phyloP scores from a whole-genome alignment of 2,797 vertebrate genomes.

The Sebastes itinus region DNA sequence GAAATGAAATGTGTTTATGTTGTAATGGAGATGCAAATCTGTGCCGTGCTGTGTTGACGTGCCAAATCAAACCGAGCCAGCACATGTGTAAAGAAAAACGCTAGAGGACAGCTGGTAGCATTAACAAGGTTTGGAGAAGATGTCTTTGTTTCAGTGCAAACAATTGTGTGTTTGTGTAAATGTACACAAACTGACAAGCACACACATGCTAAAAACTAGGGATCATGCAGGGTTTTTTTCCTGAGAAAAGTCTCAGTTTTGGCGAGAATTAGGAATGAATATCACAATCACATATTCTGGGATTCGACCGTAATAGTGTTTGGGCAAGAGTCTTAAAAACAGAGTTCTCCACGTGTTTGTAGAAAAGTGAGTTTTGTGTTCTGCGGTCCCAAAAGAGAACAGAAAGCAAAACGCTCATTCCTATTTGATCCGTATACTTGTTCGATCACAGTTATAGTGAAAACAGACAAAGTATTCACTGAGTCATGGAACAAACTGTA shows the following conservation, averaged over 20 bases:
- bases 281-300: neutral
- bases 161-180: too few species aligned
- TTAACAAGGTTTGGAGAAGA: neutral
- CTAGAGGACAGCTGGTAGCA: too few species aligned
- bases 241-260: too few species aligned
- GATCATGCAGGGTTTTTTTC: too few species aligned
- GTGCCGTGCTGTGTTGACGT: too few species aligned
- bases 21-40: too few species aligned
- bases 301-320: neutral
- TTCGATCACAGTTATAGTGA: constrained; percentile 16
- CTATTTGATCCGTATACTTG: neutral
- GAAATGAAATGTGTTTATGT: too few species aligned
- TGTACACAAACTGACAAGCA: too few species aligned
- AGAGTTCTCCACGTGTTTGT: neutral
- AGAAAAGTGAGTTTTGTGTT: neutral
- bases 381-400: neutral
- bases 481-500: constrained; percentile 47
- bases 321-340: neutral
- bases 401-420: neutral
- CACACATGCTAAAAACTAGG: too few species aligned
- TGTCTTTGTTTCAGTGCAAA: too few species aligned
- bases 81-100: too few species aligned
- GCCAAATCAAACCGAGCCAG: too few species aligned
- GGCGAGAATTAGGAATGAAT: neutral
- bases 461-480: constrained; percentile 17